These are phyloP conservation scores for Rhinogobio ventralis DNA, from an alignment of 2,797 vertebrate species.

Conservation along the genomic window DNA sequence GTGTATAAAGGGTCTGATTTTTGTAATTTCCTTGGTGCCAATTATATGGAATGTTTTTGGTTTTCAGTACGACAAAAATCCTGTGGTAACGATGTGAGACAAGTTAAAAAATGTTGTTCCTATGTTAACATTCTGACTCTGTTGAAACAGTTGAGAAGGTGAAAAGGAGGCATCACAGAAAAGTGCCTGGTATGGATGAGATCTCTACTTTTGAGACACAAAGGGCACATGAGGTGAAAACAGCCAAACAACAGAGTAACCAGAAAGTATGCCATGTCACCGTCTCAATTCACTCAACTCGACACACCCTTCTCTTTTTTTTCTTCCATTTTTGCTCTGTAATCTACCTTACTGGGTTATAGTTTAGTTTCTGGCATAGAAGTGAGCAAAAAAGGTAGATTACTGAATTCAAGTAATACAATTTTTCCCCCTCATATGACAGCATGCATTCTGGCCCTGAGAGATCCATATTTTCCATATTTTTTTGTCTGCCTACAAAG, in stretches of 20 bases:
- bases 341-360: background rate
- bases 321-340: background rate
- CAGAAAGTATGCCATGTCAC: slow-evolving; percentile 2
- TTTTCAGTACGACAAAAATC: background rate
- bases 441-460: background rate
- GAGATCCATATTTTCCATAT: no score
- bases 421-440: no score
- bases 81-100: background rate
- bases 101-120: background rate
- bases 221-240: background rate
- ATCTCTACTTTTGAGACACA: background rate
- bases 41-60: background rate
- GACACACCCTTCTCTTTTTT: slow-evolving; percentile 14
- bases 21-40: background rate
- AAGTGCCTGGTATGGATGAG: background rate
- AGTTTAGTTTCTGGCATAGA: no score
- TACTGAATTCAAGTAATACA: background rate
- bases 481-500: background rate
- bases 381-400: no score
- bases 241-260: background rate
- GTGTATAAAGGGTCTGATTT: background rate
- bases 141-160: background rate
- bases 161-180: background rate
- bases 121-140: background rate
- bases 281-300: background rate